Evolutionary conservation across 2,888 invertebrate genomes (phyloP).

Genomic region (Mimumesa dahlbomi): DNA sequence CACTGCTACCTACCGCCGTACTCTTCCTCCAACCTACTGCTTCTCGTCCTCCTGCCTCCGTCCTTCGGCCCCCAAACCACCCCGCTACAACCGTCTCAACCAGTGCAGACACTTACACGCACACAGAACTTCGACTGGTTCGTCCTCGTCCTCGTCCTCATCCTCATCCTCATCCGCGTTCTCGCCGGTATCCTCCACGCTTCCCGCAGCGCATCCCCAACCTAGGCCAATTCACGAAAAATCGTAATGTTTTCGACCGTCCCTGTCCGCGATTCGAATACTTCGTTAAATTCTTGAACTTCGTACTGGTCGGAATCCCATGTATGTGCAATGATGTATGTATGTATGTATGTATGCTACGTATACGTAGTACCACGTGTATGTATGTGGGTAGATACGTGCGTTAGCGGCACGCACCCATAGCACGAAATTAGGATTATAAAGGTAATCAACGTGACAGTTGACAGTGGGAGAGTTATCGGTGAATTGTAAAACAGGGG

Average conservation of each 20-base stretch:
- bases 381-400: no score
- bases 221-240: slow-evolving; percentile 72
- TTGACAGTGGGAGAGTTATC: no score
- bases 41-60: slow-evolving; percentile 56
- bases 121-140: slow-evolving; percentile 51
- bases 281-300: slow-evolving; percentile 12
- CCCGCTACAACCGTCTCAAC: slow-evolving; percentile 57
- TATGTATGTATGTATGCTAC: no score
- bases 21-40: slow-evolving; percentile 58
- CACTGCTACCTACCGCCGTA: slow-evolving; percentile 66
- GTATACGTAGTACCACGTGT: no score
- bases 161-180: slow-evolving; percentile 15
- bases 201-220: slow-evolving; percentile 66
- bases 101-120: slow-evolving; percentile 56
- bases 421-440: no score
- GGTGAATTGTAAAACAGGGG: no score
- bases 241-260: slow-evolving; percentile 41
- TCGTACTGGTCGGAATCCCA: no score
- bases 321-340: no score
- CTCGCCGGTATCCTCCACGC: slow-evolving; percentile 65
- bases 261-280: slow-evolving; percentile 1
- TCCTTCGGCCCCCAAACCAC: slow-evolving; percentile 54
- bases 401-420: no score
- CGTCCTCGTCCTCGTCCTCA: slow-evolving; percentile 39
- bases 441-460: no score